Evolutionary conservation across 2,797 vertebrate genomes (phyloP), one percentile per base, ranked within the genome.

Genomic region (Uromys caudimaculatus): DNA sequence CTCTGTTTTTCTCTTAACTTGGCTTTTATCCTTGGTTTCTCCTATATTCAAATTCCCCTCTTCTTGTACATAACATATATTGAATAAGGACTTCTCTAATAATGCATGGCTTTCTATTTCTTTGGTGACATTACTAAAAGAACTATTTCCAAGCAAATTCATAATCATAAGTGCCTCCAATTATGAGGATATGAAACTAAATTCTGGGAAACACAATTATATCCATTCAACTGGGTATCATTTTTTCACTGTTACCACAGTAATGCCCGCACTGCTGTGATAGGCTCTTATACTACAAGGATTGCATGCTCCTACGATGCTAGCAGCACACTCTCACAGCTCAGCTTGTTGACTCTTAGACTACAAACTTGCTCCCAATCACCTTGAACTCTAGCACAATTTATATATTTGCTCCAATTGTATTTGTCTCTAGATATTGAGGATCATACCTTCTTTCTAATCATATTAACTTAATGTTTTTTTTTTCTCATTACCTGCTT

Each of bases 201-300:
- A 84, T 64, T 62, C 41, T 21, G 4, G 32, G 16, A 64, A 47
- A 84, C 17, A 16, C 23, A 64, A 32, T 64, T 64, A 16, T 32
- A 6, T 6, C 41, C 29, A 47, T 47, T 62, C 35, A 47, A 47
- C 2, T 2, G 0, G 4, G 3, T 41, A 0, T 16, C 56, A 35
- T 38, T 82, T 13, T 82, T 38, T 60, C 7, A 60, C 5, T 60
- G n/a, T 14, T 82, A 10, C 23, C n/a, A 23, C 38, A 38, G 1
- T 60, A 60, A 27, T 27, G 13, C 6, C 23, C 27, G 3, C n/a
- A 27, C 54, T 82, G 6, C 23, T 27, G 7, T 29, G 23, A 41
- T 47, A 16, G 58, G 1, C 9, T 84, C 56, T 83, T 60, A 35
- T 6, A 9, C 27, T 62, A 3, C 8, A 19, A 62, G 41, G 10